phyloP scores from a whole-genome alignment of 2,113 vertebrate genomes.

The Trematomus loennbergii region DNA sequence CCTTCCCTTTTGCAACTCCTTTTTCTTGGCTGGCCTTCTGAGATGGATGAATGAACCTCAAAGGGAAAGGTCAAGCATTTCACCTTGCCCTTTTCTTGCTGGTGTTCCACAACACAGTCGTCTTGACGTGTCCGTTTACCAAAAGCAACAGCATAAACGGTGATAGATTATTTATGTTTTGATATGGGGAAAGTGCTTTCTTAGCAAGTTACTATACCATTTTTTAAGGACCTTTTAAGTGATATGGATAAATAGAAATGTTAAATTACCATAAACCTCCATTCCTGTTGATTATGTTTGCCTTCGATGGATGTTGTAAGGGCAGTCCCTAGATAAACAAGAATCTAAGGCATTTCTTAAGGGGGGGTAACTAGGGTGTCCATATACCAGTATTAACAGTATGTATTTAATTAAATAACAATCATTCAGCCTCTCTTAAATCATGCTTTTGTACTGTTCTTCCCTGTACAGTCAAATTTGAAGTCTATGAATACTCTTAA shows the following conservation, averaged over 20 bases:
- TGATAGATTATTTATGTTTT: not conserved
- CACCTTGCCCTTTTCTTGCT: constrained; percentile 74
- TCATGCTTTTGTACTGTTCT: too few relatives aligned
- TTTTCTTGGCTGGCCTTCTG: constrained; percentile 71
- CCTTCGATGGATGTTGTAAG: not conserved
- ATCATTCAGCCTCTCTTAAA: too few relatives aligned
- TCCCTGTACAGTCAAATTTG: too few relatives aligned
- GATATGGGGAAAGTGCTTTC: not conserved
- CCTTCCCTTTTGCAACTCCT: constrained; percentile 60
- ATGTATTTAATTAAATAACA: too few relatives aligned
- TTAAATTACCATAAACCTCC: not conserved
- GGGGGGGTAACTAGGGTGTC: too few relatives aligned
- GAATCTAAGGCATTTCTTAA: not conserved
- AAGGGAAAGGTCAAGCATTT: constrained; percentile 85
- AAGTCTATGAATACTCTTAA: too few relatives aligned
- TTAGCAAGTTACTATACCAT: not conserved
- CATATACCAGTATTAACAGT: too few relatives aligned
- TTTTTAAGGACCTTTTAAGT: not conserved
- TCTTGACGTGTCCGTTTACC: constrained; percentile 60
- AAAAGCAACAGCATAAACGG: constrained; percentile 5
- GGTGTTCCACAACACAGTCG: constrained; percentile 57
- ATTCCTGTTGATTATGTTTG: not conserved
- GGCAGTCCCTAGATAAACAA: not conserved
- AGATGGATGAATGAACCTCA: constrained; percentile 84
- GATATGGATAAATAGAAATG: not conserved